phyloP scores from a whole-genome alignment of 2,113 vertebrate species.

The Cyprinodon variegatus region DNA sequence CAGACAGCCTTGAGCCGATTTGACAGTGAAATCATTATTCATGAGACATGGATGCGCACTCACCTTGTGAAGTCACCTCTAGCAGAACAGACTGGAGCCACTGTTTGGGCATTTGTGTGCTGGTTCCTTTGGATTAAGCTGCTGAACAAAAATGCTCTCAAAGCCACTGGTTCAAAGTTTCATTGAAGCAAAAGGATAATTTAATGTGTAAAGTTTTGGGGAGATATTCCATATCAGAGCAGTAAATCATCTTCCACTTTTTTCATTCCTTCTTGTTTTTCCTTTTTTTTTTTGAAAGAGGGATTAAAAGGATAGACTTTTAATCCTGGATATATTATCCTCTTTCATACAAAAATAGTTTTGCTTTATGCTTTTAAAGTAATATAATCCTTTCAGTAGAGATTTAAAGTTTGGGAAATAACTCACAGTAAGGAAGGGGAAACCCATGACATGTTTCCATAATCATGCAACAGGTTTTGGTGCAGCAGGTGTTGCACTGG shows the following conservation, averaged over 20 bases:
- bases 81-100: constrained; percentile 1
- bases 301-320: too few relatives aligned
- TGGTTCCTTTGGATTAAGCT: neutral
- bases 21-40: constrained; percentile 54
- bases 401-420: neutral
- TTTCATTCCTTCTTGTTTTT: too few relatives aligned
- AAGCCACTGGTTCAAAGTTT: neutral
- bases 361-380: too few relatives aligned
- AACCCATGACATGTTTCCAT: neutral
- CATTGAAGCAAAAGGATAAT: neutral
- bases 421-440: neutral
- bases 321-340: too few relatives aligned
- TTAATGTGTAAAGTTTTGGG: neutral
- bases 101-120: constrained; percentile 2
- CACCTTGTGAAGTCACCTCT: constrained; percentile 29
- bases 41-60: constrained; percentile 38
- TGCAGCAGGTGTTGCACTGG: neutral
- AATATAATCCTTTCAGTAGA: neutral
- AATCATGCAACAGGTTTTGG: neutral
- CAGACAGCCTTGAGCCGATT: constrained; percentile 31
- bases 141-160: neutral
- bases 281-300: too few relatives aligned
- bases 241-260: neutral
- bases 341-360: neutral
- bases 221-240: neutral